phyloP scores from a whole-genome alignment of 2,113 vertebrate genomes.

The Oreochromis niloticus region DNA sequence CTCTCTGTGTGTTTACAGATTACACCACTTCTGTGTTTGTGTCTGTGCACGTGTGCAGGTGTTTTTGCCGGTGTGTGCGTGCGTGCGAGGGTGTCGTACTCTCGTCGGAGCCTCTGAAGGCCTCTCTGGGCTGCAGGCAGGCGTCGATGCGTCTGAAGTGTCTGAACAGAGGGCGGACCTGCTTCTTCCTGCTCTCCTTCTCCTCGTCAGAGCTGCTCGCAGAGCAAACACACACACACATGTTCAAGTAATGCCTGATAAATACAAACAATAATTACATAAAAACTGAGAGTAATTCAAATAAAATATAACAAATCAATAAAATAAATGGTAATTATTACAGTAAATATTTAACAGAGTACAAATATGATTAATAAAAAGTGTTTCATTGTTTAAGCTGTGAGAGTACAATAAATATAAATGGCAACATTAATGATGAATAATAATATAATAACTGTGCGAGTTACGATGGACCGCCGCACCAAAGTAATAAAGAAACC shows the following conservation, averaged over 20 bases:
- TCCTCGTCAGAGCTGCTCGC: constrained; percentile 80
- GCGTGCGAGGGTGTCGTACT: constrained; percentile 71
- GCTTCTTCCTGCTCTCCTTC: constrained; percentile 85
- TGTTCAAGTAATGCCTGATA: no score
- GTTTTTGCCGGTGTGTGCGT: not conserved
- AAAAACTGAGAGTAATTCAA: not conserved
- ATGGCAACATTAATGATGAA: not conserved
- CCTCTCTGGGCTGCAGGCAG: constrained; percentile 92
- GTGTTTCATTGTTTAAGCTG: not conserved
- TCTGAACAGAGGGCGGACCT: constrained; percentile 91
- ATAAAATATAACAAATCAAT: not conserved
- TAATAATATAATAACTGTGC: not conserved
- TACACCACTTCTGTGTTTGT: not conserved
- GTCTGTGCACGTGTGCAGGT: not conserved
- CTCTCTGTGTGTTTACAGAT: not conserved
- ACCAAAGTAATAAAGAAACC: rapidly evolving
- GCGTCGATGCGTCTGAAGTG: constrained; percentile 94
- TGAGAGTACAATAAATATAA: not conserved
- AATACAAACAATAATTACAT: not conserved
- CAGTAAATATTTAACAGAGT: not conserved
- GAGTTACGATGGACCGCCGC: not conserved
- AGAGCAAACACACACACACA: not conserved
- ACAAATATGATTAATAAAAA: not conserved
- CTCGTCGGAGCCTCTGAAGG: constrained; percentile 93
- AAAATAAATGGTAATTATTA: not conserved